phyloP scores from a whole-genome alignment of 2,113 vertebrate species.

The Gopherus flavomarginatus region DNA sequence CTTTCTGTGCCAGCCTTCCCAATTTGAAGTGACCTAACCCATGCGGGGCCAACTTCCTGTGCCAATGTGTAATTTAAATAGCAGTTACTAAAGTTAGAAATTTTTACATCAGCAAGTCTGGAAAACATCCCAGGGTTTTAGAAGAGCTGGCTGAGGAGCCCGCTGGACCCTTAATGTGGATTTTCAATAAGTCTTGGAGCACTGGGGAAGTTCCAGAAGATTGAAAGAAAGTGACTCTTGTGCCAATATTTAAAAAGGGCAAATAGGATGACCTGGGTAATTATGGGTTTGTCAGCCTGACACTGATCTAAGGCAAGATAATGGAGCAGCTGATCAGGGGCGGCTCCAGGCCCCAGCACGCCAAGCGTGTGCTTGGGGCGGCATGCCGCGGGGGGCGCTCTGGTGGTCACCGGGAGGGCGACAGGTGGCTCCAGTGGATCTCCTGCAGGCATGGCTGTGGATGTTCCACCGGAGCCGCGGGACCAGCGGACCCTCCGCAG shows the following conservation, averaged over 20 bases:
- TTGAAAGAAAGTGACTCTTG: not conserved
- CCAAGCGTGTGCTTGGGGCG: too few relatives aligned
- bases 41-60: not conserved
- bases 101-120: not conserved
- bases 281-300: not conserved
- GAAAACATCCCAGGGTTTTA: not conserved
- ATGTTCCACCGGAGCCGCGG: too few relatives aligned
- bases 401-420: too few relatives aligned
- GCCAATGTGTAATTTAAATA: not conserved
- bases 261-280: not conserved
- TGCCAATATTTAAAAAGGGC: not conserved
- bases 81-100: not conserved
- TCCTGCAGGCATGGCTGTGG: too few relatives aligned
- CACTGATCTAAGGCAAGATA: not conserved
- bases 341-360: too few relatives aligned
- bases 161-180: not conserved
- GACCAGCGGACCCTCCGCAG: too few relatives aligned
- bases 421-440: too few relatives aligned
- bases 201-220: not conserved
- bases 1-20: not conserved
- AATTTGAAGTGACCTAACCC: not conserved
- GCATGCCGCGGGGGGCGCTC: too few relatives aligned
- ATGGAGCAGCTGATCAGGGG: not conserved
- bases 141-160: not conserved
- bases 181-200: not conserved